Conservation (phyloP, 2,113 vertebrate species). For the Gadus macrocephalus region DNA sequence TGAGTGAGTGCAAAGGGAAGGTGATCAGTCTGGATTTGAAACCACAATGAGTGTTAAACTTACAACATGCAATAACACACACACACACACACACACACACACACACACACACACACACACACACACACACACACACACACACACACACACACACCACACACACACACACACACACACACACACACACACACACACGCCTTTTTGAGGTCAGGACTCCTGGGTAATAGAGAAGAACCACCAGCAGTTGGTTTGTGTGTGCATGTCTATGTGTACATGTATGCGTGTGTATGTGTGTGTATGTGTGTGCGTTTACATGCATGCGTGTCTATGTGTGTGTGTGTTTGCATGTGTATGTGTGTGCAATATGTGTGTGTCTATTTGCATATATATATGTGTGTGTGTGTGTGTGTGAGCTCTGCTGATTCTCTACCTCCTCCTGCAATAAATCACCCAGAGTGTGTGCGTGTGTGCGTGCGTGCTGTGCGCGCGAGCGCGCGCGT, state of each 20-base stretch:
- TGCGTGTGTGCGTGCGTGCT: background rate
- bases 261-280: too few species aligned
- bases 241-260: too few species aligned
- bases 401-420: background rate
- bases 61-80: background rate
- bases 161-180: background rate
- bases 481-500: slow-evolving; percentile 2
- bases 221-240: background rate
- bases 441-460: slow-evolving; percentile 14
- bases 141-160: background rate
- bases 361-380: too few species aligned
- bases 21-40: too few species aligned
- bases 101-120: slow-evolving; percentile 1
- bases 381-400: too few species aligned
- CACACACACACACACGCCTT: slow-evolving; percentile 6
- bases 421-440: too few species aligned
- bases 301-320: too few species aligned
- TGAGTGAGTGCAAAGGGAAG: too few species aligned
- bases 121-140: slow-evolving; percentile 6
- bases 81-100: background rate
- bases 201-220: background rate
- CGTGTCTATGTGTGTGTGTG: too few species aligned
- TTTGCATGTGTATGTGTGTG: too few species aligned
- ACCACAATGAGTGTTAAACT: too few species aligned
- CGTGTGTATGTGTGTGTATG: too few species aligned